These are phyloP conservation scores for Tragelaphus strepsiceros DNA, from an alignment of 2,113 vertebrate species.

Conservation along the genomic window DNA sequence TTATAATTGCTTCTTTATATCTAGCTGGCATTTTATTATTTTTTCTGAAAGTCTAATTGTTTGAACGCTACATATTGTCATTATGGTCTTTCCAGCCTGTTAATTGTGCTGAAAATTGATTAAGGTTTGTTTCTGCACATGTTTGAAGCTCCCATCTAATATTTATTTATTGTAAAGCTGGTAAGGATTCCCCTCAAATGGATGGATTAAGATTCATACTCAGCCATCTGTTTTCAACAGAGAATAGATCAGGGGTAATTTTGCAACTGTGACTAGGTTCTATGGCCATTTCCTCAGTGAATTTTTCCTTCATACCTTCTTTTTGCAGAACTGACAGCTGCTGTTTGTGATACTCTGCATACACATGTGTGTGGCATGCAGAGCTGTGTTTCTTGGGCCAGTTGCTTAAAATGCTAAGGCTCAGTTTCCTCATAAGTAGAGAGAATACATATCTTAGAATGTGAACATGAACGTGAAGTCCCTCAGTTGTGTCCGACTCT, in stretches of 20 bases:
- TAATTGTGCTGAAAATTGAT: not conserved
- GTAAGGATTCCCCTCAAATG: not conserved
- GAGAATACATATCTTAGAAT: not conserved
- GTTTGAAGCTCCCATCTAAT: not conserved
- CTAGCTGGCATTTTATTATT: not conserved
- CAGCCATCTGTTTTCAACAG: not conserved
- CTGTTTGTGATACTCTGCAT: not conserved
- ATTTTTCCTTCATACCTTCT: not conserved
- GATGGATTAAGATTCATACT: not conserved
- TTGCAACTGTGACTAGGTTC: not conserved
- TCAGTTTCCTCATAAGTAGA: not conserved
- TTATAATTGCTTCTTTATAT: not conserved
- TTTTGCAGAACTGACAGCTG: not conserved
- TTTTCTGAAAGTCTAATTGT: not conserved
- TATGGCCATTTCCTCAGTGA: not conserved
- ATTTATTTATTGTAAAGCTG: not conserved
- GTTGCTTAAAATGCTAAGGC: not conserved
- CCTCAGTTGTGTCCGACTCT: too few species aligned
- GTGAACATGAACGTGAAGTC: too few species aligned
- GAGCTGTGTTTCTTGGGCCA: not conserved
- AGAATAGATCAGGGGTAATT: not conserved
- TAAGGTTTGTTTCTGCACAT: not conserved
- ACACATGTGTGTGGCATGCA: rapidly evolving
- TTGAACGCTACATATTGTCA: not conserved
- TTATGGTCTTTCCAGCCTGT: not conserved